Evolutionary conservation across 2,888 invertebrate genomes (phyloP).

Genomic region (Xestia ashworthii): DNA sequence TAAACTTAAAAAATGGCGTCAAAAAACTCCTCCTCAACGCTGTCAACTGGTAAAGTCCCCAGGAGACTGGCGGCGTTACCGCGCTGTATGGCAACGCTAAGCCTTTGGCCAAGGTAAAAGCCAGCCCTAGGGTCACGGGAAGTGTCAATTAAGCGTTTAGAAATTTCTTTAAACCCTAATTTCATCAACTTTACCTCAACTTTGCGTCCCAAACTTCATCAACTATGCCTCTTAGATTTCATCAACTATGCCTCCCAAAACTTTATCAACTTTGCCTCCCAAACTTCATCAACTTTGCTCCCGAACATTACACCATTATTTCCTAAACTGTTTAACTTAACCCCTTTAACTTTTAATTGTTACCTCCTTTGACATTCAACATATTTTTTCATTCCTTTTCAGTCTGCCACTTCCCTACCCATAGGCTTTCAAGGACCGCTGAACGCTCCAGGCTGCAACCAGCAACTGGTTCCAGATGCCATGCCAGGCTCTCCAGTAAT

Average conservation of each 20-base stretch:
- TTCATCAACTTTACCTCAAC: too few relatives aligned
- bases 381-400: conserved; percentile 34
- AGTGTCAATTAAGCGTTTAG: too few relatives aligned
- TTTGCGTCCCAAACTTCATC: neutral
- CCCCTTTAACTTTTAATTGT: neutral
- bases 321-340: neutral
- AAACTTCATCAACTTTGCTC: neutral
- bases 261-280: too few relatives aligned
- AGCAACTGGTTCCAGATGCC: conserved; percentile 45
- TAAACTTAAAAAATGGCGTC: too few relatives aligned
- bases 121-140: too few relatives aligned
- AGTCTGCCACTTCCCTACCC: conserved; percentile 66
- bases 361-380: neutral
- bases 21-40: too few relatives aligned
- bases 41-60: too few relatives aligned
- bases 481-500: conserved; percentile 77
- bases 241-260: neutral
- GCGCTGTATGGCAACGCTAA: too few relatives aligned
- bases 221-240: neutral
- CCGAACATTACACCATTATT: too few relatives aligned
- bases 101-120: too few relatives aligned
- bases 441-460: conserved; percentile 26
- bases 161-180: too few relatives aligned
- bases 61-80: too few relatives aligned
- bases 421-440: conserved; percentile 56